These are phyloP conservation scores for Mus pahari DNA, from an alignment of 2,113 vertebrate species.

Conservation along the genomic window DNA sequence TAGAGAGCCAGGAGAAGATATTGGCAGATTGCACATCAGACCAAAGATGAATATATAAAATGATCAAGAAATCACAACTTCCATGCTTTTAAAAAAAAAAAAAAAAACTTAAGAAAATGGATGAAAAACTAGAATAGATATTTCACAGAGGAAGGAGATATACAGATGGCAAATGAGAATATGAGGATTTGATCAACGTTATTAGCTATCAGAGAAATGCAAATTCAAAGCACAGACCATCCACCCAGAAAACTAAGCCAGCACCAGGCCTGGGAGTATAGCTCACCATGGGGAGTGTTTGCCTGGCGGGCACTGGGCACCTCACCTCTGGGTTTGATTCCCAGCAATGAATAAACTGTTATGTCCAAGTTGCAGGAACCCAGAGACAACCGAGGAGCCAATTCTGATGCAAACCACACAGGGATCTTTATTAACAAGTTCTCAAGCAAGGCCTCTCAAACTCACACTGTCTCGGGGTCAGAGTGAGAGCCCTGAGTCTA, in stretches of 20 bases:
- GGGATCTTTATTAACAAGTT: too few relatives aligned
- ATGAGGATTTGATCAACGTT: neutral
- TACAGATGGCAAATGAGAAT: neutral
- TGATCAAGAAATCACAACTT: neutral
- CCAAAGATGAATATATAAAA: neutral
- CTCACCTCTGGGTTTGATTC: neutral
- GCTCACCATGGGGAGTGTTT: neutral
- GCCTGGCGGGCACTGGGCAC: neutral
- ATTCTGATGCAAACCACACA: too few relatives aligned
- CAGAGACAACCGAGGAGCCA: too few relatives aligned
- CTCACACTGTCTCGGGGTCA: too few relatives aligned
- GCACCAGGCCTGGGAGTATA: neutral
- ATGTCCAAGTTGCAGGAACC: too few relatives aligned
- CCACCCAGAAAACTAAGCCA: neutral
- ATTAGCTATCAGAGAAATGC: neutral
- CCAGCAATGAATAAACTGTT: neutral
- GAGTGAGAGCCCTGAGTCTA: too few relatives aligned
- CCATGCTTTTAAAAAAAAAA: neutral
- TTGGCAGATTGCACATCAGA: neutral
- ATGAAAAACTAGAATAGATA: neutral
- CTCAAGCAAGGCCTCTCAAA: too few relatives aligned
- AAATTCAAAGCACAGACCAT: neutral
- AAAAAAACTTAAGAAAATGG: neutral
- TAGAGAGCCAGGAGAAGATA: neutral
- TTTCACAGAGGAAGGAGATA: neutral